Conservation (phyloP, 2,888 invertebrate species). For the Agelastica alni region DNA sequence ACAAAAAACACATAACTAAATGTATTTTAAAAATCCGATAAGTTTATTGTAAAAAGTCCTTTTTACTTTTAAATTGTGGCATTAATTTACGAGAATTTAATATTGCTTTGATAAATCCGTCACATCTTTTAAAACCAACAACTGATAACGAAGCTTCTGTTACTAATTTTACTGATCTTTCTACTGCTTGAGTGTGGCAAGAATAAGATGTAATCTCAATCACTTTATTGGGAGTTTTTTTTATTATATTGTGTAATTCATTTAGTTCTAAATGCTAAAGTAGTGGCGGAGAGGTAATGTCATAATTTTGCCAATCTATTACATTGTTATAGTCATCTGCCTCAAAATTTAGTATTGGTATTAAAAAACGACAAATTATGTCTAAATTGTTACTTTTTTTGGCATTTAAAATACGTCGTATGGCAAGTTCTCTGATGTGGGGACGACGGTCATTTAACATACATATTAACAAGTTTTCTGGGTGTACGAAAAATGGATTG, state of each 20-base stretch:
- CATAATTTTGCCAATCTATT: conserved; percentile 15
- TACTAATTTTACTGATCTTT: conserved; percentile 6
- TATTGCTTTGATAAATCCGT: no score
- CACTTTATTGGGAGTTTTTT: background rate
- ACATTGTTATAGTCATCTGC: conserved; percentile 11
- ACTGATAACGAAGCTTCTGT: conserved; percentile 11
- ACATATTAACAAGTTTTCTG: no score
- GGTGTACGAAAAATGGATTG: no score
- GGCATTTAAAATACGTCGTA: background rate
- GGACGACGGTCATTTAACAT: background rate
- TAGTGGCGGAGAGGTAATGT: background rate
- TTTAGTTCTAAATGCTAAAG: background rate
- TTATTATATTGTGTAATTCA: background rate
- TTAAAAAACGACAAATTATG: background rate
- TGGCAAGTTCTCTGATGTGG: background rate
- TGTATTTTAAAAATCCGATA: no score
- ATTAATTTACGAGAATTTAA: no score
- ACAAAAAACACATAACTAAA: no score
- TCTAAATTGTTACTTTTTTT: background rate
- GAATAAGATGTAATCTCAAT: background rate
- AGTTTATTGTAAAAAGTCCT: no score
- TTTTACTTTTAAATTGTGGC: no score
- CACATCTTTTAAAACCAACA: no score
- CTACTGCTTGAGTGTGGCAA: conserved; percentile 9
- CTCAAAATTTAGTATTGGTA: background rate